phyloP scores from a whole-genome alignment of 2,888 invertebrate genomes.

The Bursaphelenchus okinawaensis region DNA sequence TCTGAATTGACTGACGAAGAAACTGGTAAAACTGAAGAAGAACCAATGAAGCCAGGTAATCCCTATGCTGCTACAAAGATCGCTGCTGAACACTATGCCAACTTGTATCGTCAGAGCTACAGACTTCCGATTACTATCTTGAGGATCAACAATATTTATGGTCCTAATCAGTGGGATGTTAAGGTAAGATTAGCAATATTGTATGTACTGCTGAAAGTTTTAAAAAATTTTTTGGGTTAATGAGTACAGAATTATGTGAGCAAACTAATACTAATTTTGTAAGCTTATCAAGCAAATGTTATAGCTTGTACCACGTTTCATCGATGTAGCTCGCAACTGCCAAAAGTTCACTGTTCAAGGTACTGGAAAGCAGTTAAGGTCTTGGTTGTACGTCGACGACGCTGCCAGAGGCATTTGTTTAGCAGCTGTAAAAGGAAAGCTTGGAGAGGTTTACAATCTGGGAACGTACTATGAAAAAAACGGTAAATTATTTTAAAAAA shows the following conservation, averaged over 20 bases:
- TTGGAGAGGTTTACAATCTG: slow-evolving; percentile 54
- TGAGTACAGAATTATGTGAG: not conserved
- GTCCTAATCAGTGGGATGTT: slow-evolving; percentile 56
- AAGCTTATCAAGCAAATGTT: not conserved
- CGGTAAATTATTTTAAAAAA: slow-evolving; percentile 43
- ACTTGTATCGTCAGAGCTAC: slow-evolving; percentile 39
- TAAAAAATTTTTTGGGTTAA: not conserved
- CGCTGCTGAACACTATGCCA: slow-evolving; percentile 49
- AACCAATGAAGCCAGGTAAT: slow-evolving; percentile 47
- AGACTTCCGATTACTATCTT: slow-evolving; percentile 49
- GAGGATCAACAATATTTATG: slow-evolving; percentile 56
- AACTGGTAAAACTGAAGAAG: slow-evolving; percentile 41
- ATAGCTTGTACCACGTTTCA: slow-evolving; percentile 52
- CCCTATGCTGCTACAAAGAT: slow-evolving; percentile 56
- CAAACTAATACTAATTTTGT: not conserved
- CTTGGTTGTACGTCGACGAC: slow-evolving; percentile 56
- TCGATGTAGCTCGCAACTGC: slow-evolving; percentile 46
- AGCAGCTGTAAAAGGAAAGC: slow-evolving; percentile 38
- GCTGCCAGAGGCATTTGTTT: slow-evolving; percentile 49
- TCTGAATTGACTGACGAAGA: slow-evolving; percentile 48
- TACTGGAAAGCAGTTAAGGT: slow-evolving; percentile 48
- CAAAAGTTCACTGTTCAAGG: slow-evolving; percentile 54
- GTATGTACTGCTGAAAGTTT: not conserved
- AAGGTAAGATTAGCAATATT: too few relatives aligned
- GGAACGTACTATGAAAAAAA: slow-evolving; percentile 55